Conservation (phyloP, 2,113 vertebrate genomes). For the Cichladusa arquata region DNA sequence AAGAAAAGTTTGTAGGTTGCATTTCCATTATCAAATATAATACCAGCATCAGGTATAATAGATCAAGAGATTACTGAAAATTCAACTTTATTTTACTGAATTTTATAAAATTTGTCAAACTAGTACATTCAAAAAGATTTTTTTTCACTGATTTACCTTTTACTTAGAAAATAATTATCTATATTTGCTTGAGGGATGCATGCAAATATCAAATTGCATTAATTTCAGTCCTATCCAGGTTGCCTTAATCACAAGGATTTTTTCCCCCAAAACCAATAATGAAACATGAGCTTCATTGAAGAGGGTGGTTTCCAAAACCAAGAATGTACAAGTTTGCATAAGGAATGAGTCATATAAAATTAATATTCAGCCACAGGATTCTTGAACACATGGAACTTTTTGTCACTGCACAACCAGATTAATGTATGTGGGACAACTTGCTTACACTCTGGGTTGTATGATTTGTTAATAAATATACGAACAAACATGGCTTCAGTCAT, state of each 20-base stretch:
- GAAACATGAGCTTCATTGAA: background rate
- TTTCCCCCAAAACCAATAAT: background rate
- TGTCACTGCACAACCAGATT: background rate
- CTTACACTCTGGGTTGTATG: background rate
- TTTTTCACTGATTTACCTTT: background rate
- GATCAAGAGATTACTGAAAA: background rate
- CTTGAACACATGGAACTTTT: background rate
- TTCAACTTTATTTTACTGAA: background rate
- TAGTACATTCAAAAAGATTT: background rate
- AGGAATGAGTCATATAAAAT: background rate
- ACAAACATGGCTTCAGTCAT: background rate
- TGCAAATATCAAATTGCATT: background rate
- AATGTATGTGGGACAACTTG: background rate
- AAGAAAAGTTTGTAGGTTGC: background rate
- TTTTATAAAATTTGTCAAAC: background rate
- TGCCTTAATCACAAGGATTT: background rate
- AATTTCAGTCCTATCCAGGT: background rate
- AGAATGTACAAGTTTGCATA: background rate
- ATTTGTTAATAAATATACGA: background rate
- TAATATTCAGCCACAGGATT: background rate
- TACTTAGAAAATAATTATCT: background rate
- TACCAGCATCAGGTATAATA: background rate
- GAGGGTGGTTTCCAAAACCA: background rate
- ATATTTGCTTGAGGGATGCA: background rate
- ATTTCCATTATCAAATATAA: background rate